Evolutionary conservation across 30 jellyfish, hydroid and myxozoan species (phyloP), one percentile per base, ranked within the genome.

Genomic region (Mastigias papua): DNA sequence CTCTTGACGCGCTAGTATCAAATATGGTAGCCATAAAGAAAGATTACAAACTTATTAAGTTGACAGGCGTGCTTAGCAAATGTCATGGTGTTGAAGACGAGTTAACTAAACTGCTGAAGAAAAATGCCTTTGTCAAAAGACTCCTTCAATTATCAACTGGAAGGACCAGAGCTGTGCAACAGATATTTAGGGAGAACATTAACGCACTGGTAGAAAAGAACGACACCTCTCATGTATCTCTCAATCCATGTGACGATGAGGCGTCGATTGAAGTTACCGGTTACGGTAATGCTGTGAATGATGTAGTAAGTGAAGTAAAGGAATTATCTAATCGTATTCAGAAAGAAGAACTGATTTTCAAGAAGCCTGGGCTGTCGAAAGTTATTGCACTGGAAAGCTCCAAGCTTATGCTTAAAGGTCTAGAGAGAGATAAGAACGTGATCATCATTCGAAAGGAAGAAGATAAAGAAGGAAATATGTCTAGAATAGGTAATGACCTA

Each of bases 321-420:
- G 25, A 15, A 25, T 20, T 57, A 54, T 22, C 42, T 4, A 27
- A 15, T 3, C 37, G 6, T 9, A 29, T 78, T 20, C n/a, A 1
- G 25, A 60, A 22, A 37, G 65, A 65, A 32, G 84, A 65, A 26
- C 2, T 65, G 29, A 15, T 48, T 4, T 27, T 81, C 23, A 64
- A 81, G 50, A 8, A 84, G 20, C 91, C 84, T 17, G 91, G 91
- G 27, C 70, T 82, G 19, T 33, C 65, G 27, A 82, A 69, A 60
- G 68, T 82, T 27, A 49, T 69, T 5, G 49, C 29, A 23, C 8
- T 51, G 34, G 27, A 32, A 13, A 23, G 74, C 16, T 49, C 68
- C 48, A 49, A 48, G 60, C 34, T 42, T 8, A 25, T 31, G 15
- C 10, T 34, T 13, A 49, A 37, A 8, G 73, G 73, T 21, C 57